Evolutionary conservation across 2,113 vertebrate genomes (phyloP), one percentile per base, ranked within the genome.

Genomic region (Stegostoma tigrinum): DNA sequence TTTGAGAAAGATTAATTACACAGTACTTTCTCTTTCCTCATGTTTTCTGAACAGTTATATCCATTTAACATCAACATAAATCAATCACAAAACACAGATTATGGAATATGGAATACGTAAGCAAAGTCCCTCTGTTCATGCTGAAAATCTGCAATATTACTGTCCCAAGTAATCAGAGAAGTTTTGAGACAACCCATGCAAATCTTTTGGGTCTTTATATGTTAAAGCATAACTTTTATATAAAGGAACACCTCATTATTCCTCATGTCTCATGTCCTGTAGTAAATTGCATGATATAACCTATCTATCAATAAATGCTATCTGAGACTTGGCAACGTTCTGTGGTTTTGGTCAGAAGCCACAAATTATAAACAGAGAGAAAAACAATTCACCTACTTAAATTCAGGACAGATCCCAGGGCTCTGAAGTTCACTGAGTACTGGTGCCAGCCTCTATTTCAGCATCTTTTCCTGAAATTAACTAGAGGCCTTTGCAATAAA

Each of bases 291-390:
- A 24, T 67, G 48, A 94, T 42, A 42, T 67, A n/a, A 38, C 21
- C 48, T 94, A 67, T 38, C 90, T 94, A 94, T 67, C 90, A 94
- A 94, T 38, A 66, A 67, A 67, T 94, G 90, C 48, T 67, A 67
- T 67, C 67, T n/a, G n/a, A 42, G 90, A 94, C 90, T 67, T 94
- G n/a, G 90, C 64, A 94, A 52, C 64, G 23, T 42, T 68, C 90
- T 38, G 64, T 67, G 48, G 27, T 64, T 64, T 94, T n/a, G 48
- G 61, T 94, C 90, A 67, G 64, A 94, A 94, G 48, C 27, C 90
- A 68, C 64, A 94, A 90, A 94, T 67, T 94, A 42, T 19, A 94
- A 94, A 67, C 90, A 94, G 90, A 94, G 27, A 93, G 61, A 94
- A 94, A 52, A 94, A 94, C 27, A 94, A 94, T 67, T 66, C 86